A percentile compares a stretch with the other conserved stretches of the same genome.
Conservation (phyloP, 2,797 vertebrate species). For the Botia almorhae region DNA sequence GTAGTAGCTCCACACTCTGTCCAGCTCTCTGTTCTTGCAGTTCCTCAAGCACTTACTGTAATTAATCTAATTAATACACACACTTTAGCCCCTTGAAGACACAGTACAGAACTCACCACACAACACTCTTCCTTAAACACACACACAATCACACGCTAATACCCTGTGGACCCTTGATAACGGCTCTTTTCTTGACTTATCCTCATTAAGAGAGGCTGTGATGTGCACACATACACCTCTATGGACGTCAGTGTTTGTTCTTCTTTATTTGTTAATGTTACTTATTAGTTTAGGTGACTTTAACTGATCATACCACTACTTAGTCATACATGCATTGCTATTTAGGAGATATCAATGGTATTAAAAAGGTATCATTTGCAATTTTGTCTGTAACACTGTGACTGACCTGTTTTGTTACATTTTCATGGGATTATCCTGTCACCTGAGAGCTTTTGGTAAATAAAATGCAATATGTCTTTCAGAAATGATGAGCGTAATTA, state of each 20-base stretch:
- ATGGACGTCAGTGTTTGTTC: not conserved
- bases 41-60: slow-evolving; percentile 11
- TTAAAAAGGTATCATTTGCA: too few relatives aligned
- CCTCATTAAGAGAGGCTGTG: slow-evolving; percentile 31
- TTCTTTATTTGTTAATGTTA: not conserved
- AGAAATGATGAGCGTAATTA: not conserved
- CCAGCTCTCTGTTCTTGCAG: not conserved
- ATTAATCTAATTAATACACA: slow-evolving; percentile 23
- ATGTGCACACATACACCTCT: slow-evolving; percentile 7
- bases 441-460: not conserved
- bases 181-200: slow-evolving; percentile 20
- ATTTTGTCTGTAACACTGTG: too few relatives aligned
- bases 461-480: not conserved
- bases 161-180: slow-evolving; percentile 16
- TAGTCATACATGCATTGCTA: too few relatives aligned
- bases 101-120: not conserved
- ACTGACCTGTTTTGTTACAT: too few relatives aligned
- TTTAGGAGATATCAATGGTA: too few relatives aligned
- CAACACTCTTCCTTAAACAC: not conserved
- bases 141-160: slow-evolving; percentile 16
- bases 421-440: too few relatives aligned
- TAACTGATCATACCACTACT: not conserved
- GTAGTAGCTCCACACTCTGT: not conserved
- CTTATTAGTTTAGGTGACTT: not conserved
- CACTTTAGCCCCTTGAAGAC: not conserved